These are phyloP conservation scores for Nestor notabilis DNA, from an alignment of 2,113 vertebrate species.

Conservation along the genomic window DNA sequence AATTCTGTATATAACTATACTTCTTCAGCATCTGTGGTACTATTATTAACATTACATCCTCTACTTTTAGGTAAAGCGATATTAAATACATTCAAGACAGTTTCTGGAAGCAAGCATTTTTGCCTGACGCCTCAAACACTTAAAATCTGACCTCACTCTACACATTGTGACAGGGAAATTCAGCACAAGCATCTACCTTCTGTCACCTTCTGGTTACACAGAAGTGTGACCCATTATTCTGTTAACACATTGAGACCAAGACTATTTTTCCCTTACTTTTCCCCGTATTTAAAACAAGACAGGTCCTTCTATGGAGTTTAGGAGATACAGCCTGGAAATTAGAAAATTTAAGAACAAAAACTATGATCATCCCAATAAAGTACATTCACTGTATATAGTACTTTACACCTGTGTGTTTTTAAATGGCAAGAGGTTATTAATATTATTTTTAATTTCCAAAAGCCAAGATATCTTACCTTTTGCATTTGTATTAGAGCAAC, in stretches of 20 bases:
- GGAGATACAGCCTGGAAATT: background rate
- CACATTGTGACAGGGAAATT: background rate
- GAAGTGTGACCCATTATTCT: background rate
- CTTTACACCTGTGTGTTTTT: background rate
- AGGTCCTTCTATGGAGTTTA: background rate
- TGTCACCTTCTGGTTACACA: background rate
- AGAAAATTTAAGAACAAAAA: background rate
- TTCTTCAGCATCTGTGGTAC: background rate
- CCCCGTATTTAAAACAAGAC: background rate
- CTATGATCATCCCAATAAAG: background rate
- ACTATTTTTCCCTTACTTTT: background rate
- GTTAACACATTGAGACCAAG: background rate
- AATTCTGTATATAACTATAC: background rate
- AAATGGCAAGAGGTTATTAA: background rate
- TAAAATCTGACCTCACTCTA: background rate
- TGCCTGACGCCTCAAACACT: background rate
- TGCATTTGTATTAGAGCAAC: background rate
- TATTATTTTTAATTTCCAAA: background rate
- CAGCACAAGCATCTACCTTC: background rate
- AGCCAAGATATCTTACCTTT: background rate
- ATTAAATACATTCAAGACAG: background rate
- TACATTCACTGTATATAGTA: background rate
- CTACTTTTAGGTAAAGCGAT: background rate
- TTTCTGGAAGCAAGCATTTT: background rate
- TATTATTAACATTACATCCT: background rate